Evolutionary conservation across 2,888 invertebrate genomes (phyloP).

Genomic region (Brassicogethes aeneus): DNA sequence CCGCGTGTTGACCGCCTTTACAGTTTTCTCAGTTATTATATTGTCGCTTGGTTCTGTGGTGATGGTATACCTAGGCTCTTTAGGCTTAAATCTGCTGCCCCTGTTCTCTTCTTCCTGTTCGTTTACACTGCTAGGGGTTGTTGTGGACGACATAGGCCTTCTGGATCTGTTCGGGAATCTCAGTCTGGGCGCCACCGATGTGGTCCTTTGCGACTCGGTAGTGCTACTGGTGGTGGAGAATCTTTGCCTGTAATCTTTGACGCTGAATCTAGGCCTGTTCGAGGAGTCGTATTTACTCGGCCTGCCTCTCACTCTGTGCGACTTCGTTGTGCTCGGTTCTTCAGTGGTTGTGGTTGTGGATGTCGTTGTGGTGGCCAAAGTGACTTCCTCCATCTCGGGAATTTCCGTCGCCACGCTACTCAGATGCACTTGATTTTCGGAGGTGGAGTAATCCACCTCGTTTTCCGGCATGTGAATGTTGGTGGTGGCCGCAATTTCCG

Average conservation of each 20-base stretch:
- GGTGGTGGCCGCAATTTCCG: conserved; percentile 14
- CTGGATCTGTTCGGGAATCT: conserved; percentile 35
- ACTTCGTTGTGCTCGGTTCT: conserved; percentile 24
- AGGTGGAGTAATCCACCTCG: conserved; percentile 31
- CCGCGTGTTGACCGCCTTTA: conserved; percentile 30
- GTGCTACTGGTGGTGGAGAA: conserved; percentile 43
- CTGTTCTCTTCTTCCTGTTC: conserved; percentile 38
- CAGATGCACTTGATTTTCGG: neutral
- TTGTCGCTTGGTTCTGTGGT: conserved; percentile 15
- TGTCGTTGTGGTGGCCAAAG: conserved; percentile 26
- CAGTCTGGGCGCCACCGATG: conserved; percentile 31
- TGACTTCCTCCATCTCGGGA: conserved; percentile 13
- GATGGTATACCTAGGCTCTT: conserved; percentile 30
- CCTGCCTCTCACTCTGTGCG: conserved; percentile 31
- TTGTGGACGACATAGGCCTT: conserved; percentile 28
- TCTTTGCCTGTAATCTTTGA: conserved; percentile 65
- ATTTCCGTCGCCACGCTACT: conserved; percentile 7
- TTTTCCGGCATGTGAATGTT: conserved; percentile 30
- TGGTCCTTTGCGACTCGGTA: conserved; percentile 16
- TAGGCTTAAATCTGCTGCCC: conserved; percentile 35
- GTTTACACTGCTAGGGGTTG: conserved; percentile 33
- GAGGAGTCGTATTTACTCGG: conserved; percentile 46
- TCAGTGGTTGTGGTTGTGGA: conserved; percentile 33
- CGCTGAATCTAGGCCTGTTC: conserved; percentile 64
- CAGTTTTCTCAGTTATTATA: conserved; percentile 26